Evolutionary conservation across 2,888 invertebrate genomes (phyloP).

Genomic region (Drosophila yooni): DNA sequence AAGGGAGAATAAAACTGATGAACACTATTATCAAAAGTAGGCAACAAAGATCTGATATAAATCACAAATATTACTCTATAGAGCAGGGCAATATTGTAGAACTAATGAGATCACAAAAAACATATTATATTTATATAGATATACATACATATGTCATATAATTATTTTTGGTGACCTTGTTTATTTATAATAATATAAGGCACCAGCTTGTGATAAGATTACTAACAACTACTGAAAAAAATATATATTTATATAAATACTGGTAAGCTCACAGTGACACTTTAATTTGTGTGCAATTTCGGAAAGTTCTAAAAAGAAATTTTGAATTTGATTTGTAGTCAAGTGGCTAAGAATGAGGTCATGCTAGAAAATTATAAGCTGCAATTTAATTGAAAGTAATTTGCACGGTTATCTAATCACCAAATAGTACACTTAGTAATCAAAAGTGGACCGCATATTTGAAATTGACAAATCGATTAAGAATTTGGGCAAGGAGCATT

Average conservation of each 20-base stretch:
- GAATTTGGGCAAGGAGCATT: slow-evolving; percentile 3
- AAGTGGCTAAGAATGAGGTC: slow-evolving; percentile 43
- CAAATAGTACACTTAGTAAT: slow-evolving; percentile 18
- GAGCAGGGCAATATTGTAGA: neutral
- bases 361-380: slow-evolving; percentile 19
- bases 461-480: neutral
- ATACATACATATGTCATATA: neutral
- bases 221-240: slow-evolving; percentile 21
- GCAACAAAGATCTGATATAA: neutral
- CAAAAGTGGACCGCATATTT: slow-evolving; percentile 22
- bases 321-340: slow-evolving; percentile 5
- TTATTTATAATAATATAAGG: slow-evolving; percentile 45
- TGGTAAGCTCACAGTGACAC: slow-evolving; percentile 20
- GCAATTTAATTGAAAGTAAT: slow-evolving; percentile 42
- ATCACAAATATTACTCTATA: neutral
- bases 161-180: slow-evolving; percentile 52
- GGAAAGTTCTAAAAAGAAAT: neutral
- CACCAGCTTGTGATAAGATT: slow-evolving; percentile 55
- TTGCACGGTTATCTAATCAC: slow-evolving; percentile 35
- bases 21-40: neutral
- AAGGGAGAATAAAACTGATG: neutral
- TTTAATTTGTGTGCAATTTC: slow-evolving; percentile 12
- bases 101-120: neutral
- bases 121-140: neutral
- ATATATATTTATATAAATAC: slow-evolving; percentile 17